Base-by-base conservation (phyloP, 2,797 vertebrate genomes). In the Chelmon rostratus region DNA sequence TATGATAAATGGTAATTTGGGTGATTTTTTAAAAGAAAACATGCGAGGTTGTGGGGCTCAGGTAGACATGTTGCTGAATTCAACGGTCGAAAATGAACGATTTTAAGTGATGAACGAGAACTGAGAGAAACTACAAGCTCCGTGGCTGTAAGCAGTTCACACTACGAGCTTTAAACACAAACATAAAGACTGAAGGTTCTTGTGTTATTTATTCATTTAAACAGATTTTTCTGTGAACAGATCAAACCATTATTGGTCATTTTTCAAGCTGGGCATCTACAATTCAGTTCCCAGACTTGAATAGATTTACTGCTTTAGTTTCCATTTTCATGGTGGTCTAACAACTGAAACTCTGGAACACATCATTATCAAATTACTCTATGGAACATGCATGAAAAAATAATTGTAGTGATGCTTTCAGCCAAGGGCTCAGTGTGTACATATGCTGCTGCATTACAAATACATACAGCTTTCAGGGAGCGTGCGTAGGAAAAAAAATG, bases 401-500 rank as follows among this genome's bases (percentile, higher is more conserved):
- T 38, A 0, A 67, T 59, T 42, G 2, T 19, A 40, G 18, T 12
- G 19, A n/a, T 37, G 71, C 67, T 68, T 47, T 68, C 11, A 62
- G 64, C 53, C 5, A 4, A 16, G 18, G 16, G 31, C 42, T 9
- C 8, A 31, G 57, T 15, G 42, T 25, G 63, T n/a, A 54, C 56
- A 8, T 6, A 8, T 6, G 3, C 33, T 40, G 40, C 70, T 65
- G 50, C 52, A 79, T 84, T 57, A 73, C 25, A 74, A 52, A 86
- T 73, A 25, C 56, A 78, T 68, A 19, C 70, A 65, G 67, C 75
- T 70, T 78, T 78, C 37, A 78, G 57, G 37, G 33, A 66, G 42
- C 77, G 69, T 46, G 69, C 42, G 68, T 2, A 19, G 56, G 52
- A 56, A 82, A 76, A 81, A 40, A 54, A 73, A 79, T 75, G 8